Conservation (phyloP, 2,797 vertebrate genomes). For the Brotula barbata region DNA sequence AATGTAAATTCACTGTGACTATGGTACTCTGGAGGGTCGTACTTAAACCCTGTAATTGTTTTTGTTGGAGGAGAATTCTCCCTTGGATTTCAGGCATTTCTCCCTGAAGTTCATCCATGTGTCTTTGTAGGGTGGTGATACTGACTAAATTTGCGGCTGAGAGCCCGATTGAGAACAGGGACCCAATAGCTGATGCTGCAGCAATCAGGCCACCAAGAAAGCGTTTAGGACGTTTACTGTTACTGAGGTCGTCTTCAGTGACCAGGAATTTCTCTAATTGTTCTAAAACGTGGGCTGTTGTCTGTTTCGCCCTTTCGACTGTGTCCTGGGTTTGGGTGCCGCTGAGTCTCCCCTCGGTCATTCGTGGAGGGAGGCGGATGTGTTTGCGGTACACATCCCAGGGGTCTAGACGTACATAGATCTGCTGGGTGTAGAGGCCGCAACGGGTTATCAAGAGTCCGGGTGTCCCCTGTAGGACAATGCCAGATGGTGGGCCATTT, state of each 20-base stretch:
- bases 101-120: not conserved
- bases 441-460: not conserved
- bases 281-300: not conserved
- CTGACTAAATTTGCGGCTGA: too few species aligned
- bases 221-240: not conserved
- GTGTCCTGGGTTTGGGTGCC: not conserved
- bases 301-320: not conserved
- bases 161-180: too few species aligned
- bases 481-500: not conserved
- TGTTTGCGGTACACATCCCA: conserved; percentile 1
- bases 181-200: not conserved
- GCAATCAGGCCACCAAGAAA: not conserved
- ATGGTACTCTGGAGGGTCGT: not conserved
- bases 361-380: not conserved
- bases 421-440: not conserved
- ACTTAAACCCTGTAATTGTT: not conserved
- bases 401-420: not conserved
- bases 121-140: too few species aligned
- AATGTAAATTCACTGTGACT: too few species aligned
- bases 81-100: conserved; percentile 2
- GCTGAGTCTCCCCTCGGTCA: not conserved
- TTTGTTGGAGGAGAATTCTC: not conserved
- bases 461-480: not conserved
- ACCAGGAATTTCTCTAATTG: not conserved
- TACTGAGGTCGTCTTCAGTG: not conserved